These are phyloP conservation scores for Globicephala melas DNA, from an alignment of 2,113 vertebrate species.

Conservation along the genomic window DNA sequence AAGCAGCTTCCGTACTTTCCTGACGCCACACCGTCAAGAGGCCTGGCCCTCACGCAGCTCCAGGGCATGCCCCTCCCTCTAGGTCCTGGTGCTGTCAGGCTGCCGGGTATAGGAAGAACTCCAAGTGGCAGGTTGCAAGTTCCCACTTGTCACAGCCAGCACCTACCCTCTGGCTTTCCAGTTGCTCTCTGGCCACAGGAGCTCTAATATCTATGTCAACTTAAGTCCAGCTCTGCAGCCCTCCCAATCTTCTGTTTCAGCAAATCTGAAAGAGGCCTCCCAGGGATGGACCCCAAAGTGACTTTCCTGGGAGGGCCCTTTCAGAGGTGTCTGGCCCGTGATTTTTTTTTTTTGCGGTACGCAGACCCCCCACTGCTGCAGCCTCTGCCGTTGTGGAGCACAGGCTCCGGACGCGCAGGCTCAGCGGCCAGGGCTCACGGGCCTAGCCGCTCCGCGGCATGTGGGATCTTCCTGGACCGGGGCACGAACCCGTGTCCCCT, in stretches of 20 bases:
- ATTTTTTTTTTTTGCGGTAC: no score
- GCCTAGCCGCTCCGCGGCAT: rapidly evolving
- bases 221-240: neutral
- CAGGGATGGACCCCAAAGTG: neutral
- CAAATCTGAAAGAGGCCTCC: neutral
- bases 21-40: neutral
- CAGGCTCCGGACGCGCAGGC: no score
- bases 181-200: neutral
- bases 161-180: neutral
- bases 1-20: neutral
- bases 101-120: no score
- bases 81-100: no score
- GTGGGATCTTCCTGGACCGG: no score
- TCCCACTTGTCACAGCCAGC: neutral
- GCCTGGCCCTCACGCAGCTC: neutral
- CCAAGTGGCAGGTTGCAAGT: neutral
- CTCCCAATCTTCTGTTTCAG: neutral
- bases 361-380: no score
- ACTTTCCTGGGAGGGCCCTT: neutral
- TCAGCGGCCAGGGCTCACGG: no score
- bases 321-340: neutral
- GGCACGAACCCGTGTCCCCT: no score
- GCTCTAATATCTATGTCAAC: neutral
- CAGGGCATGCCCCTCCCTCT: neutral
- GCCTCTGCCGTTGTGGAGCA: no score